These are phyloP conservation scores for Corella eumyota DNA, from an alignment of 23 tunicate species.

Conservation along the genomic window DNA sequence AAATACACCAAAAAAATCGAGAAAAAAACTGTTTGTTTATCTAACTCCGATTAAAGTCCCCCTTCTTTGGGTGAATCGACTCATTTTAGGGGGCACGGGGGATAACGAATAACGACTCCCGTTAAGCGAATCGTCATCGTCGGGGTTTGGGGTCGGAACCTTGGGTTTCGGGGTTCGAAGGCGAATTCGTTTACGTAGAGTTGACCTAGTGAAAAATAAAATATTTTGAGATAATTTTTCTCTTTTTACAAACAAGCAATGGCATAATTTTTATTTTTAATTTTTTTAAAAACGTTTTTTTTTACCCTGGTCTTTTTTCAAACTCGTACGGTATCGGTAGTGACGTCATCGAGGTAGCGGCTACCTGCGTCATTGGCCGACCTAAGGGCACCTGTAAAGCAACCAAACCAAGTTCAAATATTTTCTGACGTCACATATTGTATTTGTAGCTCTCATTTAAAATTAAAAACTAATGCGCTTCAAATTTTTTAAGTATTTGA, in stretches of 20 bases:
- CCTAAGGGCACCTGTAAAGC: slow-evolving; percentile 93
- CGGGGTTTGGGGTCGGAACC: slow-evolving; percentile 32
- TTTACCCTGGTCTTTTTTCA: slow-evolving; percentile 82
- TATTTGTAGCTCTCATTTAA: no score
- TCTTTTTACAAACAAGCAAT: not conserved
- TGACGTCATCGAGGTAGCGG: slow-evolving; percentile 44
- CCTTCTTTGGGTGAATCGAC: slow-evolving; percentile 19
- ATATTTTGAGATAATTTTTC: no score
- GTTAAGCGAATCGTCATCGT: slow-evolving; percentile 21
- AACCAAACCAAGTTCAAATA: no score
- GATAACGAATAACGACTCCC: slow-evolving; percentile 36
- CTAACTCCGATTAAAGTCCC: slow-evolving; percentile 13
- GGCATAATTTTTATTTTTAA: no score
- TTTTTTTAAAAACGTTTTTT: no score
- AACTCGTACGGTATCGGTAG: slow-evolving; percentile 70
- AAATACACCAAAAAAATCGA: no score
- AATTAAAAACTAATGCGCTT: no score
- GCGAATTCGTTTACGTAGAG: slow-evolving; percentile 42
- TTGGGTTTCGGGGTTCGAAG: slow-evolving; percentile 47
- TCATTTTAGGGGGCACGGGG: slow-evolving; percentile 65
- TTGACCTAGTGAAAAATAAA: no score
- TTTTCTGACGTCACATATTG: no score
- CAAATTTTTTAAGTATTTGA: no score
- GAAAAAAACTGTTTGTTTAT: no score
- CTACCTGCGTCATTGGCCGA: slow-evolving; percentile 58